These are phyloP conservation scores for Oceanites oceanicus DNA, from an alignment of 2,113 vertebrate species.

Conservation along the genomic window DNA sequence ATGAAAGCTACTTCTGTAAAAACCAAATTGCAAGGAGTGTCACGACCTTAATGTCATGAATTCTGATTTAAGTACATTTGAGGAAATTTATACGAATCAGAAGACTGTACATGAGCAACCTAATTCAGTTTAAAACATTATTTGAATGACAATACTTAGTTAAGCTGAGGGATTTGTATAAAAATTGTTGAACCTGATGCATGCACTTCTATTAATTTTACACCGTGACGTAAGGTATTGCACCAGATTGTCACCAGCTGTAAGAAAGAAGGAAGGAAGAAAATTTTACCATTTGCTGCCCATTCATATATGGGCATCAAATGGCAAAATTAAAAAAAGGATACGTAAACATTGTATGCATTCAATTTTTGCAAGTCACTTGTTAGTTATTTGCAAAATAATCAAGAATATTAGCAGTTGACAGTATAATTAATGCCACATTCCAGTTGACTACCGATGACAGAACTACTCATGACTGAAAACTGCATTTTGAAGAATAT, in stretches of 20 bases:
- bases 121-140: neutral
- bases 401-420: neutral
- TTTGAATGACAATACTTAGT: neutral
- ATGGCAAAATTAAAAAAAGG: neutral
- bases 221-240: neutral
- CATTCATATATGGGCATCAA: neutral
- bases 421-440: neutral
- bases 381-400: neutral
- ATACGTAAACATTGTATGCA: neutral
- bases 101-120: neutral
- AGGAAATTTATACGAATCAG: neutral
- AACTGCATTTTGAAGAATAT: neutral
- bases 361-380: neutral
- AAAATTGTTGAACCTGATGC: neutral
- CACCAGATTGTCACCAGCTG: neutral
- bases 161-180: neutral
- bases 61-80: constrained; percentile 18
- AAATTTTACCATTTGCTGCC: neutral
- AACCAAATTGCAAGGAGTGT: neutral
- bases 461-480: neutral
- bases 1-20: neutral
- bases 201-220: neutral
- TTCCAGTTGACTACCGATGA: neutral
- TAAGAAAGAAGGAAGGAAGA: neutral
- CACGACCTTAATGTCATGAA: neutral